Evolutionary conservation across 1,140 invertebrate species (phyloP).

Genomic region (Epicauta chinensis): DNA sequence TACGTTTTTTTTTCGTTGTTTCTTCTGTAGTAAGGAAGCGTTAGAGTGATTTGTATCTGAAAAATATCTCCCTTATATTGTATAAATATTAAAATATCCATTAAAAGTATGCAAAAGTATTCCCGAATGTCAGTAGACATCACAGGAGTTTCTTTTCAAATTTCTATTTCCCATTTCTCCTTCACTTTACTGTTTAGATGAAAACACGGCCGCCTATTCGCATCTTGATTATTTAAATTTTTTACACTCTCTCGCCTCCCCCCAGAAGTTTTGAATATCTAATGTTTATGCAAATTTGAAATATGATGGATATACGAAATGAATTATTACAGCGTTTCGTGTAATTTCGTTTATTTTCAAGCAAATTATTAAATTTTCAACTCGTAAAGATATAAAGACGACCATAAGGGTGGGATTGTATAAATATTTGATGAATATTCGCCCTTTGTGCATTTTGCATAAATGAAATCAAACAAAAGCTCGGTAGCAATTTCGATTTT

Average conservation of each 20-base stretch:
- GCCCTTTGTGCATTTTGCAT: too few relatives aligned
- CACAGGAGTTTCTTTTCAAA: conserved; percentile 13
- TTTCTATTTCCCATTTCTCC: too few relatives aligned
- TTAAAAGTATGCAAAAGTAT: conserved; percentile 20
- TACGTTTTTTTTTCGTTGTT: too few relatives aligned
- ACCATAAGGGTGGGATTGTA: neutral
- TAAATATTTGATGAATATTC: conserved; percentile 9
- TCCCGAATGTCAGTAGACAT: conserved; percentile 17
- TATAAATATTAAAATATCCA: conserved; percentile 19
- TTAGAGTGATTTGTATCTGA: too few relatives aligned
- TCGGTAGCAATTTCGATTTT: too few relatives aligned
- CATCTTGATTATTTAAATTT: conserved; percentile 22
- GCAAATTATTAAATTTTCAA: conserved; percentile 16
- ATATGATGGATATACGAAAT: conserved; percentile 16
- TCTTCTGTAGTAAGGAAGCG: too few relatives aligned
- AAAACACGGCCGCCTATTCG: conserved; percentile 1
- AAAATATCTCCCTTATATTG: neutral
- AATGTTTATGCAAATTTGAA: conserved; percentile 19
- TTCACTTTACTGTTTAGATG: neutral
- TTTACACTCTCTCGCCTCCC: conserved; percentile 9
- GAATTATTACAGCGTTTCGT: conserved; percentile 1
- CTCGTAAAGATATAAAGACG: neutral
- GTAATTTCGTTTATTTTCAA: conserved; percentile 11
- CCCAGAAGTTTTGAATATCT: conserved; percentile 19
- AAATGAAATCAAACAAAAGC: too few relatives aligned